phyloP scores from a whole-genome alignment of 2,113 vertebrate genomes.

The Pheucticus melanocephalus region DNA sequence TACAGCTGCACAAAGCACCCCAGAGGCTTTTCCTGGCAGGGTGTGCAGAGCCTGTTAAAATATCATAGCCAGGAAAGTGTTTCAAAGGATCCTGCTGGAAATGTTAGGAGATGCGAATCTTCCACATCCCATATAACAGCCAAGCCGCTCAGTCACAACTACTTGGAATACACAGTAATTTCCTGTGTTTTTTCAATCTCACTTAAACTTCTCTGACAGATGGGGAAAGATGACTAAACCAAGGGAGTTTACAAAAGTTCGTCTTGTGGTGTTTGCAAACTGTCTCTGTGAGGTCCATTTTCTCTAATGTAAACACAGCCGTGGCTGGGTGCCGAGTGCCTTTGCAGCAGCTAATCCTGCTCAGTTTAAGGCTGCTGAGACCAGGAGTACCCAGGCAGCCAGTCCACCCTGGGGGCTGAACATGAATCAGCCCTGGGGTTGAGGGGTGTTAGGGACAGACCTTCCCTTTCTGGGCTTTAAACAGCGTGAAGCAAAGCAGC shows the following conservation, averaged over 20 bases:
- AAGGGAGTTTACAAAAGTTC: constrained; percentile 69
- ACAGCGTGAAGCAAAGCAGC: not conserved
- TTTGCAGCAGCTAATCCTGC: constrained; percentile 44
- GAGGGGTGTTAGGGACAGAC: not conserved
- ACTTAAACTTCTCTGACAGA: constrained; percentile 70
- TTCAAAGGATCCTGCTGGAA: constrained; percentile 53
- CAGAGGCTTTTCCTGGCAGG: constrained; percentile 43
- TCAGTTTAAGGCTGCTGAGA: constrained; percentile 19
- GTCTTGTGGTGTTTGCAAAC: constrained; percentile 72
- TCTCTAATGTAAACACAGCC: constrained; percentile 65
- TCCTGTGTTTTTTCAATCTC: constrained; percentile 73
- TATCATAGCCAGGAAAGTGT: constrained; percentile 14
- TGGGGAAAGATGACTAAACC: constrained; percentile 71
- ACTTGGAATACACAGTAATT: constrained; percentile 75
- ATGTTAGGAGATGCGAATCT: constrained; percentile 60
- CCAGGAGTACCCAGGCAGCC: not conserved
- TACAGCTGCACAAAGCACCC: not conserved
- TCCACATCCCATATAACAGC: constrained; percentile 68
- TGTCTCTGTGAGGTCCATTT: constrained; percentile 64
- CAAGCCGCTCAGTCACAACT: constrained; percentile 69
- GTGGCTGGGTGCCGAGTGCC: constrained; percentile 46
- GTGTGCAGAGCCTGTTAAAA: not conserved
- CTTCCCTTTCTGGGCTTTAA: not conserved
- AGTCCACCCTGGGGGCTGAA: not conserved
- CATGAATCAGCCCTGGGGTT: not conserved